phyloP scores from a whole-genome alignment of 2,113 vertebrate genomes.

The Aspiorhynchus laticeps region DNA sequence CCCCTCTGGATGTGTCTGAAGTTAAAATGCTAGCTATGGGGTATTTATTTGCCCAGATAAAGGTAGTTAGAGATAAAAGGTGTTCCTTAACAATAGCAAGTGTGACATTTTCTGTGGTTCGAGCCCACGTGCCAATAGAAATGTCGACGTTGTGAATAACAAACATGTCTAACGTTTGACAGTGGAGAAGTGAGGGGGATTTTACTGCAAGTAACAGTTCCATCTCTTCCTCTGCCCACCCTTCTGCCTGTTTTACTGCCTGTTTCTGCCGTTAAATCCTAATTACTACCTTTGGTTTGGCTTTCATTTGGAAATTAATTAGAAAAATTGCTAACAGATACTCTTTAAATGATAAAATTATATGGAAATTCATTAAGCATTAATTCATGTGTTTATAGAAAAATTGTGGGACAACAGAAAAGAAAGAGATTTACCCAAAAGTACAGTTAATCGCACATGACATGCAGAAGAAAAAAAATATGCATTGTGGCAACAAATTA shows the following conservation, averaged over 20 bases:
- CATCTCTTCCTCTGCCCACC: neutral
- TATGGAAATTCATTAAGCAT: neutral
- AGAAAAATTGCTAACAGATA: neutral
- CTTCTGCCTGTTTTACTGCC: neutral
- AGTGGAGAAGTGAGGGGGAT: conserved; percentile 1
- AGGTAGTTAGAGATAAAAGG: neutral
- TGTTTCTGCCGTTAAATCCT: neutral
- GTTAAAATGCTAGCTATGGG: neutral
- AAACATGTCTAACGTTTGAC: neutral
- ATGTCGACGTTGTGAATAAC: neutral
- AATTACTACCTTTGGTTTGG: neutral
- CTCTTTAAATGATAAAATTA: neutral
- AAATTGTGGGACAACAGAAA: neutral
- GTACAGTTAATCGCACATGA: neutral
- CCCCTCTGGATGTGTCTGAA: neutral
- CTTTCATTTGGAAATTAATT: neutral
- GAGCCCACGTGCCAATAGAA: conserved; percentile 2
- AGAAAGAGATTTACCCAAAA: neutral
- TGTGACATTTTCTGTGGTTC: neutral
- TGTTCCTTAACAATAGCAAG: conserved; percentile 17
- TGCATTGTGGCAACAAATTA: too few relatives aligned
- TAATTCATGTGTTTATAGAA: neutral
- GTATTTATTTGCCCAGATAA: neutral
- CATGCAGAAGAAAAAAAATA: neutral
- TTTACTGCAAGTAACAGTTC: neutral